A percentile compares a stretch with the other conserved stretches of the same genome.
Conservation (phyloP, 2,797 vertebrate species). For the Xerus rutilus region DNA sequence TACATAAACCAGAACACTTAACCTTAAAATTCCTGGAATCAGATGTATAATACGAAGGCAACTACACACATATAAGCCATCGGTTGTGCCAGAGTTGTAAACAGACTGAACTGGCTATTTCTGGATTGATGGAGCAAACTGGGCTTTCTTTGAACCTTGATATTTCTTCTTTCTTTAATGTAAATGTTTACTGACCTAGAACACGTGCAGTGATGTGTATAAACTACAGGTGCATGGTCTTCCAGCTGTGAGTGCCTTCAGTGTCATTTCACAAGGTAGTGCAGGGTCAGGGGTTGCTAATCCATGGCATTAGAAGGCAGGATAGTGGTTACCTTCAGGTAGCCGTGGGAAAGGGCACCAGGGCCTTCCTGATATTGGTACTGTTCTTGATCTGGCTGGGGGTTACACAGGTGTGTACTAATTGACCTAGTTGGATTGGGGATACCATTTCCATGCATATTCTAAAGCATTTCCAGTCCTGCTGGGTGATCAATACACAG, state of each 20-base stretch:
- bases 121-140: neutral
- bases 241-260: neutral
- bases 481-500: neutral
- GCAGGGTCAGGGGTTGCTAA: neutral
- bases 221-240: accelerated
- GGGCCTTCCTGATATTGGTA: neutral
- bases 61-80: neutral
- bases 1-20: conserved; percentile 7
- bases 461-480: neutral
- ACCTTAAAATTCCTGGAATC: neutral
- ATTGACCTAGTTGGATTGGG: neutral
- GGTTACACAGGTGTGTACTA: neutral
- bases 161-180: conserved; percentile 1
- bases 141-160: conserved; percentile 15
- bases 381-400: neutral
- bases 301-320: neutral
- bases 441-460: neutral
- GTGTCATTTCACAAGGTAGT: neutral
- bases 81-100: neutral
- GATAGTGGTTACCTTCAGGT: neutral
- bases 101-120: neutral
- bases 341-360: neutral
- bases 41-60: neutral
- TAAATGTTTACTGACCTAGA: neutral
- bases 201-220: neutral